Percentiles rank a stretch among this genome's conserved stretches.
Conservation (phyloP, 2,113 vertebrate genomes). For the Tetrao urogallus region DNA sequence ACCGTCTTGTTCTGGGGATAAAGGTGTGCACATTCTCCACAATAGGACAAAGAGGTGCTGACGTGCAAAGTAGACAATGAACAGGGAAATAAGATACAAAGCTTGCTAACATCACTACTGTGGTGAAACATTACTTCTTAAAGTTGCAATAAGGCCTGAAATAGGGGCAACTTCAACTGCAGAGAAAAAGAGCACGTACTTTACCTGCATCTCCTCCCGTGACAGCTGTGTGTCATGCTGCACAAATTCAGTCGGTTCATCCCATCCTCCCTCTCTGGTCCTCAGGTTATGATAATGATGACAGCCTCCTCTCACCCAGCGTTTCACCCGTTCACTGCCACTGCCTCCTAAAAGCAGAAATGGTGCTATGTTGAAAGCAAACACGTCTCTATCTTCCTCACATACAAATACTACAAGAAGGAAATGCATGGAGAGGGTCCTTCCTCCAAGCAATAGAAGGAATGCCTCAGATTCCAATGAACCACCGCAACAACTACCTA, state of each 20-base stretch:
- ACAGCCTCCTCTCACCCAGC: no score
- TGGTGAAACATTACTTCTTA: neutral
- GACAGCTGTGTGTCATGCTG: no score
- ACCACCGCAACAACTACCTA: neutral
- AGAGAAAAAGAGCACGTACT: no score
- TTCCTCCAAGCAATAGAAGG: neutral
- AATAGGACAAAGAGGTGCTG: neutral
- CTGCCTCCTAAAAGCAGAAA: conserved; percentile 82
- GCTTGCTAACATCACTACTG: neutral
- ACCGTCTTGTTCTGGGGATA: no score
- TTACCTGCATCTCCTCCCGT: no score
- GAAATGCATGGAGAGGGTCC: neutral
- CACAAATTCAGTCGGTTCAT: no score
- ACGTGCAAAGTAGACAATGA: neutral
- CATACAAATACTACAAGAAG: neutral
- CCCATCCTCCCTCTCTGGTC: no score
- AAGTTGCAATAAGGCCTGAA: neutral
- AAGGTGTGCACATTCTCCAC: neutral
- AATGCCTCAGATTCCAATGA: neutral
- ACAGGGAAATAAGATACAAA: neutral
- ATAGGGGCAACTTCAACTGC: neutral
- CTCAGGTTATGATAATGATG: no score
- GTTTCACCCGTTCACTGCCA: conserved; percentile 89
- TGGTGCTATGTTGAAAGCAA: neutral
- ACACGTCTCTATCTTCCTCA: neutral